Evolutionary conservation across 2,888 invertebrate genomes (phyloP).

Genomic region (Dromius quadrimaculatus): DNA sequence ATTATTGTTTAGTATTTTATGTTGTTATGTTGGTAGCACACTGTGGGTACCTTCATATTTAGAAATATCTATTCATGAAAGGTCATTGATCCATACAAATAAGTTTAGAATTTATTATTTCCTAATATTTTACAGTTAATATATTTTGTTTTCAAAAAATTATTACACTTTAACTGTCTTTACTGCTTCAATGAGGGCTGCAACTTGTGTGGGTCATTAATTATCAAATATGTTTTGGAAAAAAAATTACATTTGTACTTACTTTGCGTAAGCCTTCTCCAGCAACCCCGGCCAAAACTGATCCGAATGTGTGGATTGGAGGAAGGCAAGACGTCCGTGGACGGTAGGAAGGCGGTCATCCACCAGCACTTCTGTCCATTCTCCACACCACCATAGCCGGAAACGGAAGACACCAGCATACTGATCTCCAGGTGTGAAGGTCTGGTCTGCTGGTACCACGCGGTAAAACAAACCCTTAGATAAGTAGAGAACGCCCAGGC

Average conservation of each 20-base stretch:
- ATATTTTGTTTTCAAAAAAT: too few relatives aligned
- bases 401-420: conserved; percentile 89
- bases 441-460: conserved; percentile 92
- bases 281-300: conserved; percentile 91
- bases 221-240: too few relatives aligned
- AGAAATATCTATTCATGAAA: not conserved
- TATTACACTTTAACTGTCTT: too few relatives aligned
- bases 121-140: too few relatives aligned
- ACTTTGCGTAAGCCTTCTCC: conserved; percentile 95
- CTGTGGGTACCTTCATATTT: not conserved
- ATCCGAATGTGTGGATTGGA: conserved; percentile 83
- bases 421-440: conserved; percentile 75
- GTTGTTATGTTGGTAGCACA: too few relatives aligned
- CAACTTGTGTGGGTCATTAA: too few relatives aligned
- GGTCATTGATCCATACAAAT: conserved; percentile 8
- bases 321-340: conserved; percentile 86
- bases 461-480: conserved; percentile 90
- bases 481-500: conserved; percentile 85
- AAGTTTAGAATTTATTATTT: too few relatives aligned
- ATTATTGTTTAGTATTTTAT: not conserved
- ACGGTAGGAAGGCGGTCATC: conserved; percentile 92
- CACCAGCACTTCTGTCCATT: conserved; percentile 91
- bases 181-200: too few relatives aligned
- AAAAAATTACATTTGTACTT: too few relatives aligned
- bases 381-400: conserved; percentile 93